phyloP scores from a whole-genome alignment of 1,140 invertebrate genomes.

The Drosophila cardini region DNA sequence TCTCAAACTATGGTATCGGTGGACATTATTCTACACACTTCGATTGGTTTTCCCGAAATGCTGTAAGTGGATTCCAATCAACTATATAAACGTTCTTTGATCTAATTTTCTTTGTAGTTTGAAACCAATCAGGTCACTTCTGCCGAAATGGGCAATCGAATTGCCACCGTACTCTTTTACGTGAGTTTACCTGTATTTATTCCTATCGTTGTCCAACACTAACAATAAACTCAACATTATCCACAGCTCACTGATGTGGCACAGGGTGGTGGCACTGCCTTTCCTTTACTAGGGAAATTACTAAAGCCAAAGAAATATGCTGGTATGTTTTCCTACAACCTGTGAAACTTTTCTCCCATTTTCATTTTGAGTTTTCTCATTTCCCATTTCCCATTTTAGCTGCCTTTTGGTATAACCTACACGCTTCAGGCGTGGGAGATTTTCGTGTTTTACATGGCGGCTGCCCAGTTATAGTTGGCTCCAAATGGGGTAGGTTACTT shows the following conservation, averaged over 20 bases:
- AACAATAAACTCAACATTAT: neutral
- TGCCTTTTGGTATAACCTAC: conserved; percentile 98
- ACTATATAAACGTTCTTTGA: neutral
- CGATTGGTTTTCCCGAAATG: conserved; percentile 85
- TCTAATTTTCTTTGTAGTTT: conserved; percentile 22
- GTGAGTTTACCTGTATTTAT: conserved; percentile 49
- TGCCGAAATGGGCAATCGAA: conserved; percentile 73
- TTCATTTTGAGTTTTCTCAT: conserved; percentile 4
- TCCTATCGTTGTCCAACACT: neutral
- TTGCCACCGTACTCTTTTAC: conserved; percentile 80
- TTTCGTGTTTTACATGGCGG: conserved; percentile 96
- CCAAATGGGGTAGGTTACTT: conserved; percentile 92
- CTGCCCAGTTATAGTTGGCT: conserved; percentile 98
- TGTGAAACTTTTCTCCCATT: neutral
- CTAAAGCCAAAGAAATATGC: conserved; percentile 92
- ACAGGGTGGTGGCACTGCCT: conserved; percentile 97
- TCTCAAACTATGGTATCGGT: conserved; percentile 90
- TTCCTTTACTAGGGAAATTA: conserved; percentile 92
- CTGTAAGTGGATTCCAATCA: conserved; percentile 40
- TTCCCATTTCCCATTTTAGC: conserved; percentile 87
- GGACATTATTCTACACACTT: conserved; percentile 90
- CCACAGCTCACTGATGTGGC: conserved; percentile 95
- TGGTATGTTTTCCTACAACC: conserved; percentile 35
- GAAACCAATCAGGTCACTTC: neutral
- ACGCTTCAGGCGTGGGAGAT: conserved; percentile 95